Conservation (phyloP, 1,140 invertebrate genomes). For the Drosophila nigrodunni region DNA sequence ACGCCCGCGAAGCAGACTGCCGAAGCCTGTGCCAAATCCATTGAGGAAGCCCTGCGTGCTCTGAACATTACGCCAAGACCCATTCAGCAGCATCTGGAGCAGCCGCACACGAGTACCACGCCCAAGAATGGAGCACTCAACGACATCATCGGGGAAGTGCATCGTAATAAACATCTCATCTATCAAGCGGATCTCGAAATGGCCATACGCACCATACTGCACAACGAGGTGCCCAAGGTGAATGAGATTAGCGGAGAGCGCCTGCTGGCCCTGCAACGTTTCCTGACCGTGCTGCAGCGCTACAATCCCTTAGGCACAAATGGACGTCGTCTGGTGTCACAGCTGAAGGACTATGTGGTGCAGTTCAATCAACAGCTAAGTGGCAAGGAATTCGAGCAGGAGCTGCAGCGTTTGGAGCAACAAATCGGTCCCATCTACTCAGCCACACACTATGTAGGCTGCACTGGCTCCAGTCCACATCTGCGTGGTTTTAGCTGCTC, state of each 20-base stretch:
- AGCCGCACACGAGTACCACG: neutral
- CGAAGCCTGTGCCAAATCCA: conserved; percentile 48
- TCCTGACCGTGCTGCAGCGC: conserved; percentile 88
- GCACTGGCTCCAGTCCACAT: conserved; percentile 86
- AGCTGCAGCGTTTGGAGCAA: conserved; percentile 57
- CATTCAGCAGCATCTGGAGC: conserved; percentile 6
- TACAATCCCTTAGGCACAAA: conserved; percentile 85
- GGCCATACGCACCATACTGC: conserved; percentile 91
- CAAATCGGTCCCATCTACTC: conserved; percentile 62
- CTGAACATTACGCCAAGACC: conserved; percentile 74
- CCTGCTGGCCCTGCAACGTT: conserved; percentile 90
- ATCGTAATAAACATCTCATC: conserved; percentile 85
- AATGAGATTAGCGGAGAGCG: conserved; percentile 89
- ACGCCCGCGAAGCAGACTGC: conserved; percentile 19
- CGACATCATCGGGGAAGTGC: conserved; percentile 64
- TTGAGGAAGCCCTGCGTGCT: conserved; percentile 63
- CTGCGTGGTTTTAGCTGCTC: conserved; percentile 97
- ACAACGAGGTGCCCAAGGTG: conserved; percentile 91
- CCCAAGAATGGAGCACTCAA: neutral
- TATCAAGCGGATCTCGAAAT: conserved; percentile 95
- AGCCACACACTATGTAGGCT: conserved; percentile 87
- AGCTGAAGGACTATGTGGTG: conserved; percentile 65
- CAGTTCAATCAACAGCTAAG: conserved; percentile 62
- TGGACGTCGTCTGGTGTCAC: conserved; percentile 88
- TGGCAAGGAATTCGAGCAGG: conserved; percentile 69